These are phyloP conservation scores for Uromys caudimaculatus DNA, from an alignment of 2,797 vertebrate species.

Conservation along the genomic window DNA sequence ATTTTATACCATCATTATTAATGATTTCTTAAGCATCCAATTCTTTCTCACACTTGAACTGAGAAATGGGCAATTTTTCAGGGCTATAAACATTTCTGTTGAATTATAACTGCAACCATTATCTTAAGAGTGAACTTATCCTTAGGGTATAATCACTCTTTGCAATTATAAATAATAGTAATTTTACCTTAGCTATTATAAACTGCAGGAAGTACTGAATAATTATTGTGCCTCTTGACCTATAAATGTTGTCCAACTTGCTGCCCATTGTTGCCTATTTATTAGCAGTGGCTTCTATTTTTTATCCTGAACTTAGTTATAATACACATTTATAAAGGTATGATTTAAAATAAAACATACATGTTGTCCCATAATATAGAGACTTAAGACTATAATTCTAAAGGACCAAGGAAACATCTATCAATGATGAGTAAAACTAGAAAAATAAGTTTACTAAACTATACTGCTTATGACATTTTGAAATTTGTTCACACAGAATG, in stretches of 20 bases:
- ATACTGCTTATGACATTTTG: neutral
- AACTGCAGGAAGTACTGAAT: neutral
- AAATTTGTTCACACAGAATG: neutral
- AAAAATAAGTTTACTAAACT: neutral
- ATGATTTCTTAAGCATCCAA: constrained; percentile 66
- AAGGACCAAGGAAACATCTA: neutral
- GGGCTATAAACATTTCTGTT: constrained; percentile 68
- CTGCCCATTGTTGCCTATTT: constrained; percentile 10
- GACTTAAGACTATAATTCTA: no score
- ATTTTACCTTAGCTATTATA: constrained; percentile 16
- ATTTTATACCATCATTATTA: constrained; percentile 74
- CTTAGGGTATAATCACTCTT: constrained; percentile 53
- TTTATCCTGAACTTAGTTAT: neutral
- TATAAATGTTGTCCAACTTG: constrained; percentile 44
- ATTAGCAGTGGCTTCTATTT: neutral
- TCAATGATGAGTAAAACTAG: neutral
- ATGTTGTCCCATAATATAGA: no score
- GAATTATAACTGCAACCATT: constrained; percentile 67
- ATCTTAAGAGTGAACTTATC: constrained; percentile 71
- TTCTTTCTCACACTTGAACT: constrained; percentile 62
- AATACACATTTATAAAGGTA: constrained; percentile 4
- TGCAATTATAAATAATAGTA: constrained; percentile 49
- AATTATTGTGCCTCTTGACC: neutral
- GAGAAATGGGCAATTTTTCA: constrained; percentile 76
- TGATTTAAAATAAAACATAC: neutral